Base-by-base conservation (phyloP, 1,140 invertebrate species). In the Diabrotica virgifera region DNA sequence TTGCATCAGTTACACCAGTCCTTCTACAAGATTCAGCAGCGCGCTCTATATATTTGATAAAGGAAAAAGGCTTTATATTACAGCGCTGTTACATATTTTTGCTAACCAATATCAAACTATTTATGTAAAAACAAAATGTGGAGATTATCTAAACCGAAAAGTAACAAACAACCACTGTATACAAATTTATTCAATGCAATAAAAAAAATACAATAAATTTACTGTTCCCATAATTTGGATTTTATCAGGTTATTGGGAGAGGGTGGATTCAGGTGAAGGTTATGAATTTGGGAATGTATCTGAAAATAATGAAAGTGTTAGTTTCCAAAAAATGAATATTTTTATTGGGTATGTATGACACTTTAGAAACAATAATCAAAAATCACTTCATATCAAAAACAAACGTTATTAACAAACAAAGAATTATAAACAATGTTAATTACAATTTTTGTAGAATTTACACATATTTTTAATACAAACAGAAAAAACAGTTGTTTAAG, bases 251-350 rank as follows among this genome's bases (percentile, higher is more conserved):
- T 13, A 52, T 54, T 50, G 51, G 38, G 35, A 24, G 4, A 24
- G 24, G 24, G 24, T 24, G 24, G 12, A 40, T 59, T 70, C 56
- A 71, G 35, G 67, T 64, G 66, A 74, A 75, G 59, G 72, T 69
- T 37, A 76, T 75, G 64, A 70, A 68, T 71, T 70, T 73, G 52
- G 75, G 75, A 56, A 73, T 74, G 55, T 76, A 76, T 76, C 75
- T 76, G 71, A 57, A 74, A 74, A 69, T 68, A 14, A 70, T 12
- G 56, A 36, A 36, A 62, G 14, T 35, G 36, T 35, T 65, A 36
- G 61, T 60, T 55, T 56, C 10, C 11, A 50, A 46, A 61, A 6
- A 66, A 55, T 38, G 37, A 52, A 63, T 8, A 46, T 38, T 24
- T 38, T 55, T 53, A 55, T 55, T 40, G 12, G 37, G 0, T 63